Base-by-base conservation (phyloP, 2,888 invertebrate genomes). In the Drosophila nr. perissopoda region DNA sequence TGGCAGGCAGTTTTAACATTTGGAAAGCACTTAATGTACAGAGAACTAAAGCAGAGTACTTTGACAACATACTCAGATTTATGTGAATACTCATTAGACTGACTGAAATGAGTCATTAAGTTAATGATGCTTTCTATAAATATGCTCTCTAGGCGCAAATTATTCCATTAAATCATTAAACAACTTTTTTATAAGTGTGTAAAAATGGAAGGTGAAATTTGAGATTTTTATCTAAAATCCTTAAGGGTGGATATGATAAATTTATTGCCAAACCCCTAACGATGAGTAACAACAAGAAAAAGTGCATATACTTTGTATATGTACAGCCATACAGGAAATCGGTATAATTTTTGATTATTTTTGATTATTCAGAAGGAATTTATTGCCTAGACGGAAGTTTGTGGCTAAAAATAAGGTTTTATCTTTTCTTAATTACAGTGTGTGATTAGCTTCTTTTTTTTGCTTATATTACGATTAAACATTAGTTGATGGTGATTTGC, bases 11-110 rank as follows among this genome's bases (percentile, higher is more conserved):
- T 77, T 73, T 64, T 75, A 70, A 79, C 72, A 72, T 73, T 62
- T 66, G 69, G 73, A 68, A 72, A 76, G 64, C 80, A 82, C 77
- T 85, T 82, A 64, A 74, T 53, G 53, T 38, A 48, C 29, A 31
- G 45, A 42, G 70, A 70, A 54, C 52, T 45, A 27, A n/a, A 40
- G 36, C 62, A 57, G 13, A 38, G 36, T 36, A 56, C 18, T 42
- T 48, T 7, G 13, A n/a, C 21, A 13, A 21, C 34, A 38, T 21
- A 51, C 13, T 36, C n/a, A 3, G 38, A 16, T 7, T 60, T 40
- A 38, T 34, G 31, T 29, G 25, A 16, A 27, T 13, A 11, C 27
- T 34, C 21, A 51, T 18, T 27, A 45, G 38, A 48, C 4, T 25
- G 10, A 40, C 49, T 31, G 18, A 51, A 40, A 49, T 45, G 49